phyloP scores from a whole-genome alignment of 2,113 vertebrate species.

The Danionella cerebrum region DNA sequence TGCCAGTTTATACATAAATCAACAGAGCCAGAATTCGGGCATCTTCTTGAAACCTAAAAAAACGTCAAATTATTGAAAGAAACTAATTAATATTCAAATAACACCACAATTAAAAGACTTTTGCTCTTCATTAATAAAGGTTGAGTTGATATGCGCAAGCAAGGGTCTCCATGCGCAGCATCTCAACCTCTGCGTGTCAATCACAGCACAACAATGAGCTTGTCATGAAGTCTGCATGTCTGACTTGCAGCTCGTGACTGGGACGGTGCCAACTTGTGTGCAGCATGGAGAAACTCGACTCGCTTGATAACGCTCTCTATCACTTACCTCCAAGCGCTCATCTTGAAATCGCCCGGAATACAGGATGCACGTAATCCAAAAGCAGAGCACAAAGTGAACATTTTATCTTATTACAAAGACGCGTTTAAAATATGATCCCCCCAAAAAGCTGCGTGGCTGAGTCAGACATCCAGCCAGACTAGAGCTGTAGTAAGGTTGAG shows the following conservation, averaged over 20 bases:
- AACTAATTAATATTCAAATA: background rate
- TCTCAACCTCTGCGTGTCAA: background rate
- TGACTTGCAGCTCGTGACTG: slow-evolving; percentile 29
- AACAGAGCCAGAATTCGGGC: background rate
- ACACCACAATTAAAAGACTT: background rate
- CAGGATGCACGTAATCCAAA: slow-evolving; percentile 18
- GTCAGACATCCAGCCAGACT: slow-evolving; percentile 39
- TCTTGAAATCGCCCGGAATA: background rate
- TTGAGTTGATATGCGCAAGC: too few species aligned
- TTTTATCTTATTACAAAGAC: slow-evolving; percentile 2
- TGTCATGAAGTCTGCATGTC: background rate
- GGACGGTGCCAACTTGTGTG: slow-evolving; percentile 43
- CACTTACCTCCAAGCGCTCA: slow-evolving; percentile 50
- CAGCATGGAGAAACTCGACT: slow-evolving; percentile 41
- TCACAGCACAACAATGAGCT: background rate
- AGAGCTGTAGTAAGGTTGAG: slow-evolving; percentile 36
- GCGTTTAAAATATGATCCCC: slow-evolving; percentile 31
- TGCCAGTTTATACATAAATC: slow-evolving; percentile 17
- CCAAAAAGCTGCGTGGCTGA: slow-evolving; percentile 42
- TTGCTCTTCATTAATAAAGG: too few species aligned
- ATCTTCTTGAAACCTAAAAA: slow-evolving; percentile 12
- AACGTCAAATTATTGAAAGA: slow-evolving; percentile 29
- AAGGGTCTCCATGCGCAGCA: slow-evolving; percentile 9
- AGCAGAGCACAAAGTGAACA: background rate
- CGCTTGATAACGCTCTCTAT: slow-evolving; percentile 1